Percentiles rank a stretch among this genome's conserved stretches.
Evolutionary conservation across 2,797 vertebrate species (phyloP).

Genomic region (Neosilurus hyrtlii): DNA sequence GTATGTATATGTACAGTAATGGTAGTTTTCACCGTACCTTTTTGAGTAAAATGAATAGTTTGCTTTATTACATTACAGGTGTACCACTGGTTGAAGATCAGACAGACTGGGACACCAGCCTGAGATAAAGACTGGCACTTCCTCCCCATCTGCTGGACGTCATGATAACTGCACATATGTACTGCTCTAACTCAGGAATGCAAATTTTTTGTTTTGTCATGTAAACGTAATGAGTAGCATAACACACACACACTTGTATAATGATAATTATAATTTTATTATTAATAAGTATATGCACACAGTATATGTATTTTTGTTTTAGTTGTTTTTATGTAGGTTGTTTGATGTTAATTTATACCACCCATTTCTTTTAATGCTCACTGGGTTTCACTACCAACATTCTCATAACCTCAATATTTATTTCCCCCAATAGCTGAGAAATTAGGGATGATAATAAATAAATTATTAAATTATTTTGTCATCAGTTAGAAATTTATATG

Average conservation of each 20-base stretch:
- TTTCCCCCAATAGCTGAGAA: too few relatives aligned
- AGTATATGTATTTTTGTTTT: not conserved
- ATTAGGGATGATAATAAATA: not conserved
- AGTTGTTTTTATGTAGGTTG: not conserved
- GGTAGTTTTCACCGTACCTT: too few relatives aligned
- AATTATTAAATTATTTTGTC: not conserved
- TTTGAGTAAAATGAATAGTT: not conserved
- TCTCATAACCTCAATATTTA: not conserved
- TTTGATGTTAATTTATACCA: not conserved
- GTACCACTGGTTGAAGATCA: slow-evolving; percentile 56
- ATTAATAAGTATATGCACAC: not conserved
- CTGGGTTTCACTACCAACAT: slow-evolving; percentile 21
- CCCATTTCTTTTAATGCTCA: slow-evolving; percentile 4
- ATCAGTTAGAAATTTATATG: not conserved
- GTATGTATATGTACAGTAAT: not conserved
- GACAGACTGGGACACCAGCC: slow-evolving; percentile 39
- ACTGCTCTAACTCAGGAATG: not conserved
- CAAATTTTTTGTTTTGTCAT: not conserved
- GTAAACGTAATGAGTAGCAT: not conserved
- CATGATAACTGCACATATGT: slow-evolving; percentile 29
- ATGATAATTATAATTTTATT: not conserved
- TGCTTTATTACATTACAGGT: slow-evolving; percentile 53
- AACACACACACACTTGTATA: too few relatives aligned
- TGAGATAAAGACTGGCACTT: slow-evolving; percentile 30
- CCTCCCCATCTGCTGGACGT: slow-evolving; percentile 50